Base-by-base conservation (phyloP, 2,888 invertebrate genomes). In the Leptopilina drosophilae region DNA sequence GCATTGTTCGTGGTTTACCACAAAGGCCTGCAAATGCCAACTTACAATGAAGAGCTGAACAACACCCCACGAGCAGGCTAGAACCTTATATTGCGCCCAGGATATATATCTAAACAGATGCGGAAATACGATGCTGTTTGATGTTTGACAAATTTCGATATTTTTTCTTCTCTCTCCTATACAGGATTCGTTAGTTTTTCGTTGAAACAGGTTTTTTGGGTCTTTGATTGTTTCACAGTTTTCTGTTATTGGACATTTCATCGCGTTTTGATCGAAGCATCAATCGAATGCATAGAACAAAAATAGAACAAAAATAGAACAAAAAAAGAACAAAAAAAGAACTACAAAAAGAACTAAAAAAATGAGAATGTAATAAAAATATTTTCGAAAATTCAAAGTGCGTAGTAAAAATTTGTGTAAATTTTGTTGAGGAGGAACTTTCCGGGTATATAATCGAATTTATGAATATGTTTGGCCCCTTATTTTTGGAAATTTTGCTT, bases 11-110 rank as follows among this genome's bases (percentile, higher is more conserved):
- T 85, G 89, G 89, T 90, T 90, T 87, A 87, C 90, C 90, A 91
- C 90, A 91, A 91, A 90, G 87, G 90, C 89, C 90, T 90, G 90
- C 87, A 89, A 90, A 90, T 90, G 90, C 89, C 90, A 85, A 85
- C 81, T 88, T 86, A 86, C 88, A 87, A 88, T 89, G 90, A 88
- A 90, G 88, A 89, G 89, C 90, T 84, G 77, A 73, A 78, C 69
- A 78, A 84, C 83, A 85, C 86, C 83, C 87, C 76, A 81, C 64
- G 76, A 81, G n/a, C n/a, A n/a, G 78, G 78, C 62, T 76, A 75
- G 53, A 33, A 78, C 78, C 80, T 79, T 80, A 73, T 73, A 73
- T 78, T 12, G 12, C 12, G 12, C 49, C 12, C 56, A 40, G 81
- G 81, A 1, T 0, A 80, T 59, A 59, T 33, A 33, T 84, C 85